Conservation (phyloP, 2,113 vertebrate genomes). For the Clarias batrachus region DNA sequence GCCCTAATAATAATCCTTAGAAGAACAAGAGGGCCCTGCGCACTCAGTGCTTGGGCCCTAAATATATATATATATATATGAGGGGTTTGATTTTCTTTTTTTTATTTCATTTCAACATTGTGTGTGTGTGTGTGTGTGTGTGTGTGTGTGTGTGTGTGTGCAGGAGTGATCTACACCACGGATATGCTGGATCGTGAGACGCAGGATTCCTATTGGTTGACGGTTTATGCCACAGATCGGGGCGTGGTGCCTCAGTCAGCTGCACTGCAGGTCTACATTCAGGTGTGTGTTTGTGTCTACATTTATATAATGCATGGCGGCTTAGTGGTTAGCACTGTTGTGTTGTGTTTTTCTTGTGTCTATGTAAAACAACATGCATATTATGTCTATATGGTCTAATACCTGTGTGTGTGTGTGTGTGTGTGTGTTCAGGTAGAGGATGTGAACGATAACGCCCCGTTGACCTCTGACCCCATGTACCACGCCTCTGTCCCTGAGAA, state of each 20-base stretch:
- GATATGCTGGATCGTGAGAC: slow-evolving; percentile 93
- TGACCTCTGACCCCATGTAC: slow-evolving; percentile 90
- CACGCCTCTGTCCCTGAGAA: slow-evolving; percentile 85
- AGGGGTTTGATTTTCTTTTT: not conserved
- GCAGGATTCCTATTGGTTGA: slow-evolving; percentile 91
- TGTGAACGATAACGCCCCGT: slow-evolving; percentile 92
- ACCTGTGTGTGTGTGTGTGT: slow-evolving; percentile 16
- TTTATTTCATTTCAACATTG: not conserved
- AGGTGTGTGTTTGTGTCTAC: slow-evolving; percentile 58
- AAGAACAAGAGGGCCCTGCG: too few relatives aligned
- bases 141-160: slow-evolving; percentile 23
- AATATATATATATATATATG: not conserved
- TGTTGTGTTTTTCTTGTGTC: slow-evolving; percentile 20
- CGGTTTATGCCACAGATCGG: slow-evolving; percentile 89
- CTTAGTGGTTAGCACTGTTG: too few relatives aligned
- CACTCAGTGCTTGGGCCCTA: too few relatives aligned
- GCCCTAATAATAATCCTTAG: too few relatives aligned
- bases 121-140: slow-evolving; percentile 23
- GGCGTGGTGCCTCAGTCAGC: slow-evolving; percentile 90
- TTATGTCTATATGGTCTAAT: not conserved
- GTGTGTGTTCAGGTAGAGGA: slow-evolving; percentile 78
- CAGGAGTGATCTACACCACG: slow-evolving; percentile 91
- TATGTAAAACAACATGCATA: not conserved
- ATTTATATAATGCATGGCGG: not conserved
- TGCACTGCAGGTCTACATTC: slow-evolving; percentile 87